Evolutionary conservation across 2,113 vertebrate species (phyloP).

Genomic region (Catharus bicknelli): DNA sequence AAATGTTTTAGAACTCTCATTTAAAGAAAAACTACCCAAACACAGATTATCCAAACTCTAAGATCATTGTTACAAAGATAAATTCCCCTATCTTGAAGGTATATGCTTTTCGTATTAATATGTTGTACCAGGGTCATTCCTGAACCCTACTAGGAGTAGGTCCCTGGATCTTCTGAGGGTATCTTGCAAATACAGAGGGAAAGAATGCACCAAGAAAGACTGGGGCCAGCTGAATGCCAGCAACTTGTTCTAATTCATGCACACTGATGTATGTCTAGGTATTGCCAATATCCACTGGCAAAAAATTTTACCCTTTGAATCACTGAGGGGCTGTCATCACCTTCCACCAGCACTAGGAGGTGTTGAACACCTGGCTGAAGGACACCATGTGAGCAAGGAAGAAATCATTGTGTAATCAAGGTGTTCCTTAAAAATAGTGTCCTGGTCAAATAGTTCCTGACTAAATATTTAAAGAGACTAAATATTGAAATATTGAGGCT

Average conservation of each 20-base stretch:
- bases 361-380: not conserved
- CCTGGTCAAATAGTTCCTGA: not conserved
- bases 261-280: not conserved
- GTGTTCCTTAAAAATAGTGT: not conserved
- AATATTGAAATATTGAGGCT: not conserved
- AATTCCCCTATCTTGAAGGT: not conserved
- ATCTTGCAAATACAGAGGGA: not conserved
- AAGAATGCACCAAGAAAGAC: not conserved
- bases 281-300: rapidly evolving
- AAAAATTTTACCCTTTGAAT: not conserved
- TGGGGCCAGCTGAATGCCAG: not conserved
- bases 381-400: not conserved
- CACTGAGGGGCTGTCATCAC: not conserved
- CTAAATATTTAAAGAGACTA: not conserved
- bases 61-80: not conserved
- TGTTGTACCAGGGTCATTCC: not conserved
- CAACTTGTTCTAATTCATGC: not conserved
- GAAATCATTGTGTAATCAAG: not conserved
- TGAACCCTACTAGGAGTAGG: not conserved
- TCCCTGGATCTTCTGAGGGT: not conserved
- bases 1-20: not conserved
- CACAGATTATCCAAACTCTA: not conserved
- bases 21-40: not conserved
- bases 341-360: not conserved
- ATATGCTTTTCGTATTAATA: not conserved